Evolutionary conservation across 1,140 invertebrate species (phyloP).

Genomic region (Drosophila takahashii): DNA sequence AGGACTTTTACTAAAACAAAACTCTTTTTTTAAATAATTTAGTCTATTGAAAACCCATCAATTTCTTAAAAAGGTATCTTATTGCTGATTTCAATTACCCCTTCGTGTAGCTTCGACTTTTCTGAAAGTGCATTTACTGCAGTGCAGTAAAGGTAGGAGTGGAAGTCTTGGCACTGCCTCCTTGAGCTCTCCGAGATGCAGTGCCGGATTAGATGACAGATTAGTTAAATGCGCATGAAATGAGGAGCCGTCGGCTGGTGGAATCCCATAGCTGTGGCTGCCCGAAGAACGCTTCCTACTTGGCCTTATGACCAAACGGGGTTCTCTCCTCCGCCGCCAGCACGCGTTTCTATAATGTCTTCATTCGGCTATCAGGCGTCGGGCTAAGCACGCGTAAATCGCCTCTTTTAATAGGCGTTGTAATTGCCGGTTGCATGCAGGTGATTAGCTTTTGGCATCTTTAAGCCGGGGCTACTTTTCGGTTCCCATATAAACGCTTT

Average conservation of each 20-base stretch:
- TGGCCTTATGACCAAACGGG: conserved; percentile 42
- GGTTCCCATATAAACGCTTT: neutral
- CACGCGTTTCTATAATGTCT: conserved; percentile 71
- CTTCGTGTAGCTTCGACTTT: neutral
- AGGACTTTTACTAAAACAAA: no score
- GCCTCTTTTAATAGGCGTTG: conserved; percentile 65
- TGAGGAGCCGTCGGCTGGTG: conserved; percentile 48
- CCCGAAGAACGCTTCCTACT: conserved; percentile 55
- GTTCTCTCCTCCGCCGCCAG: neutral
- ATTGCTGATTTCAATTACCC: neutral
- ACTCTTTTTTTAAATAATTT: no score
- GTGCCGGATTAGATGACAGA: conserved; percentile 75
- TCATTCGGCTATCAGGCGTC: conserved; percentile 73
- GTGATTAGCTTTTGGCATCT: conserved; percentile 57
- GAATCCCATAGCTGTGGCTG: conserved; percentile 3
- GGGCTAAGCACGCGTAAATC: conserved; percentile 53
- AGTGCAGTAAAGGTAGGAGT: neutral
- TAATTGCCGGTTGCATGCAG: conserved; percentile 68
- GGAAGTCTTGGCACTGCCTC: conserved; percentile 30
- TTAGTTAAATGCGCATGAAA: conserved; percentile 81
- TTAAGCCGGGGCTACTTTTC: neutral
- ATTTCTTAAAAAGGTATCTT: no score
- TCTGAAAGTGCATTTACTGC: neutral
- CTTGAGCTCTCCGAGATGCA: conserved; percentile 56
- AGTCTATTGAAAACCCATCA: no score